These are phyloP conservation scores for Sebastes vulpes DNA, from an alignment of 2,797 vertebrate genomes.

Conservation along the genomic window DNA sequence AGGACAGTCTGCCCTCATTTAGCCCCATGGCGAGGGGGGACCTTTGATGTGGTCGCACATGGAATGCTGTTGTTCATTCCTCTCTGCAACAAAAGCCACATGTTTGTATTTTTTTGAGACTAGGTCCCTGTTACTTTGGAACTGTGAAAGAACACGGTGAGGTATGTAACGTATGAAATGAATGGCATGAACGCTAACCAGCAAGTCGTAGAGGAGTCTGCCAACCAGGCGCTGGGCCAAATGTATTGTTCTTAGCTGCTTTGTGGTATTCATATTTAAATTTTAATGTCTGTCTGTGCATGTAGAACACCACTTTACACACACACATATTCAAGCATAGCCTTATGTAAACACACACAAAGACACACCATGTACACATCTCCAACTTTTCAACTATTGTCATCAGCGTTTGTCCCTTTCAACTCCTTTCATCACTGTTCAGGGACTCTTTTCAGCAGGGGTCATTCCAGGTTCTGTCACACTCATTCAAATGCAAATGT, in stretches of 20 bases:
- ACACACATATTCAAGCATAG: background rate
- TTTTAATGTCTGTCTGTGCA: background rate
- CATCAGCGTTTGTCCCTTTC: constrained; percentile 43
- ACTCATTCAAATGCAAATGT: constrained; percentile 61
- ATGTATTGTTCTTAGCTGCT: constrained; percentile 17
- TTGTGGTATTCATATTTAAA: background rate
- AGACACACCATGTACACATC: constrained; percentile 9
- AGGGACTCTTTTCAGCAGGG: constrained; percentile 37
- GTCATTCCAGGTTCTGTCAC: constrained; percentile 79
- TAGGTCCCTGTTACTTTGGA: constrained; percentile 58
- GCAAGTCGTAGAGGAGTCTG: constrained; percentile 11
- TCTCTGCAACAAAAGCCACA: constrained; percentile 96
- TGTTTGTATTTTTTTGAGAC: constrained; percentile 87
- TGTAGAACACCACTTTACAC: background rate
- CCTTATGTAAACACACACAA: background rate
- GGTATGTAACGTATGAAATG: constrained; percentile 86
- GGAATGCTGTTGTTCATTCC: constrained; percentile 96
- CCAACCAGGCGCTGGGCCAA: constrained; percentile 9
- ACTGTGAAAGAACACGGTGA: constrained; percentile 82
- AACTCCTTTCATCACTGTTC: constrained; percentile 38
- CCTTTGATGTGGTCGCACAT: constrained; percentile 91
- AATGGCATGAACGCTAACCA: constrained; percentile 69
- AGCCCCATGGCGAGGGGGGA: constrained; percentile 86
- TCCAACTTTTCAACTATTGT: constrained; percentile 42
- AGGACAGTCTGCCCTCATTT: constrained; percentile 89